Base-by-base conservation (phyloP, 1,140 invertebrate species). In the Ephestia elutella region DNA sequence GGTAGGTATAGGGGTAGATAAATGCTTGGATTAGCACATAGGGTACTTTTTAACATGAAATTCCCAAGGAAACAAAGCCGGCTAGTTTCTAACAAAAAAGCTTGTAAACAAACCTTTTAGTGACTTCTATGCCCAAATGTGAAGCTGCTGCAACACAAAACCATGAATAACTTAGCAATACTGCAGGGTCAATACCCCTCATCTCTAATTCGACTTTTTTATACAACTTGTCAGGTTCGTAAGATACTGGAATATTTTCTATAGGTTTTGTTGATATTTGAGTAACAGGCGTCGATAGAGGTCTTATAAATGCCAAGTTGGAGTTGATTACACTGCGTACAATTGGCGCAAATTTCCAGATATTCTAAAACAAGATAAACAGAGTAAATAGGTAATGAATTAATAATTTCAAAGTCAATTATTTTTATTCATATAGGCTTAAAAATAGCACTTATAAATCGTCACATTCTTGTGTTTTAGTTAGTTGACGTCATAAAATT, bases 131-230 rank as follows among this genome's bases (percentile, higher is more conserved):
- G 20, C 92, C 93, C 59, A 99, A 91, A 86, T 97, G 91, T 57
- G 91, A 90, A 0, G 96, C 96, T 48, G 96, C 92, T 54, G 92
- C 92, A 10, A 91, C 90, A n/a, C 93, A 90, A 90, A 98, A 99
- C 89, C 92, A 93, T 55, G 93, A 91, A 86, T 97, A 99, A 90
- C 96, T 98, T 54, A 94, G 92, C 3, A 99, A 80, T 5, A 98
- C 96, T 5, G 93, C 94, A 15, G 92, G 92, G 82, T 98, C 97
- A 80, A 97, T 94, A 32, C 95, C 94, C 76, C 93, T 91, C 38
- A 97, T 91, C 90, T 98, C 96, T 62, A 99, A 80, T 83, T 96
- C 93, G n/a, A 99, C 84, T 70, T 90, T 91, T 84, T 94, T 95
- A 70, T 92, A 97, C 10, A 97, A 88, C 83, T 94, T 95, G 78